phyloP scores from a whole-genome alignment of 2,888 invertebrate species.

The Pimpla rufipes region DNA sequence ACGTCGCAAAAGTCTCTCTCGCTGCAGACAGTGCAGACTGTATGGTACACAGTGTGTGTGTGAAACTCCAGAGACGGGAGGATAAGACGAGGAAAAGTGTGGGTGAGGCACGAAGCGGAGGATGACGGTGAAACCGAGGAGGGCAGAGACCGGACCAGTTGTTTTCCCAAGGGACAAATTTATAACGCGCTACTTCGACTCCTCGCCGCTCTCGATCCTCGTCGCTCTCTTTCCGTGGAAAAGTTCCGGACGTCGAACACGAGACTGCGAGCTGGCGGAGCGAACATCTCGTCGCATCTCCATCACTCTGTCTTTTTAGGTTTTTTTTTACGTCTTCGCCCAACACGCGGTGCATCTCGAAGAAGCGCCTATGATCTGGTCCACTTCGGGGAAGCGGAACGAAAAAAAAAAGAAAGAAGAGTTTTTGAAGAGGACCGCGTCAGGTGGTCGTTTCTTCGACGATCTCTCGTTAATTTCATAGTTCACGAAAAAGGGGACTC shows the following conservation, averaged over 20 bases:
- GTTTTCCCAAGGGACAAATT: constrained; percentile 67
- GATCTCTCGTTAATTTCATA: constrained; percentile 62
- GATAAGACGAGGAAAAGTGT: constrained; percentile 20
- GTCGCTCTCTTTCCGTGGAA: constrained; percentile 12
- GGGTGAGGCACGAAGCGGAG: neutral
- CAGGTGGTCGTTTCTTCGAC: constrained; percentile 58
- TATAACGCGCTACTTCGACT: constrained; percentile 41
- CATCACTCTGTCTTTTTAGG: constrained; percentile 21
- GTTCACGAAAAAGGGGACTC: constrained; percentile 40
- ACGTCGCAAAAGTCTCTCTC: constrained; percentile 21
- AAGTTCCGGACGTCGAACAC: constrained; percentile 30
- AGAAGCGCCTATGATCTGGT: constrained; percentile 44
- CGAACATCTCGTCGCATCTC: constrained; percentile 6
- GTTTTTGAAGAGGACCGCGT: constrained; percentile 57
- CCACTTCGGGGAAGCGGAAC: constrained; percentile 47
- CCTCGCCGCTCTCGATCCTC: neutral
- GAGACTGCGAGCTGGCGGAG: constrained; percentile 11
- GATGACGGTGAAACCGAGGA: constrained; percentile 25
- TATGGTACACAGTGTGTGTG: constrained; percentile 14
- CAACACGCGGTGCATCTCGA: constrained; percentile 10
- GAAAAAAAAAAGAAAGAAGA: constrained; percentile 15
- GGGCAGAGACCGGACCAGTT: constrained; percentile 36
- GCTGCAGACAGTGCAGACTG: constrained; percentile 9
- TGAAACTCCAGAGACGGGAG: constrained; percentile 3
- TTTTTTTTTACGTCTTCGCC: constrained; percentile 1